Conservation (phyloP, 2,888 invertebrate species). For the Ormyrus nitidulus region DNA sequence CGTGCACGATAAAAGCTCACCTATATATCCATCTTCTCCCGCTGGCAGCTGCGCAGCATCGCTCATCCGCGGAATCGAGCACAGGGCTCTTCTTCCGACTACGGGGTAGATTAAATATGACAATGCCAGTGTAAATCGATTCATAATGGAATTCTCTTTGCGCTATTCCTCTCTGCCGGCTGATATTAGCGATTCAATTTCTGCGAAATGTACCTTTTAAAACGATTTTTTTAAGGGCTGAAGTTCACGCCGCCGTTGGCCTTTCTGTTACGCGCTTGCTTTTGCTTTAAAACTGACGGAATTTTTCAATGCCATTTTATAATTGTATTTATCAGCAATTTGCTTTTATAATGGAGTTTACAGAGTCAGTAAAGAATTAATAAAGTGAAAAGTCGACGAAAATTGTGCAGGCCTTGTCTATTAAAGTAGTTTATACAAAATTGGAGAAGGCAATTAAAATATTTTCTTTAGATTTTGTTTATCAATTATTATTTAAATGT, state of each 20-base stretch:
- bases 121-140: constrained; percentile 23
- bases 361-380: no score
- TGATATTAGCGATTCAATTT: constrained; percentile 25
- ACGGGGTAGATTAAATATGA: constrained; percentile 31
- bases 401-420: no score
- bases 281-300: no score
- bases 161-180: not conserved
- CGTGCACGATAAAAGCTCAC: constrained; percentile 22
- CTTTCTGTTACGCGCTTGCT: not conserved
- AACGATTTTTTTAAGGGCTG: constrained; percentile 6
- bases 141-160: constrained; percentile 33
- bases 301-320: no score
- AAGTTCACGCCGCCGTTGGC: not conserved
- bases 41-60: not conserved
- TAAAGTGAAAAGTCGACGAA: no score
- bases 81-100: not conserved
- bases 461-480: no score
- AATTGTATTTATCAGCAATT: no score
- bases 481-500: no score
- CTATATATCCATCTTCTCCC: constrained; percentile 18
- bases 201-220: constrained; percentile 7
- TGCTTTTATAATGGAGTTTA: no score
- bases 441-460: no score
- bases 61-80: not conserved
- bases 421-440: no score